Evolutionary conservation across 2,113 vertebrate genomes (phyloP), one percentile per base, ranked within the genome.

Genomic region (Muntiacus reevesi): DNA sequence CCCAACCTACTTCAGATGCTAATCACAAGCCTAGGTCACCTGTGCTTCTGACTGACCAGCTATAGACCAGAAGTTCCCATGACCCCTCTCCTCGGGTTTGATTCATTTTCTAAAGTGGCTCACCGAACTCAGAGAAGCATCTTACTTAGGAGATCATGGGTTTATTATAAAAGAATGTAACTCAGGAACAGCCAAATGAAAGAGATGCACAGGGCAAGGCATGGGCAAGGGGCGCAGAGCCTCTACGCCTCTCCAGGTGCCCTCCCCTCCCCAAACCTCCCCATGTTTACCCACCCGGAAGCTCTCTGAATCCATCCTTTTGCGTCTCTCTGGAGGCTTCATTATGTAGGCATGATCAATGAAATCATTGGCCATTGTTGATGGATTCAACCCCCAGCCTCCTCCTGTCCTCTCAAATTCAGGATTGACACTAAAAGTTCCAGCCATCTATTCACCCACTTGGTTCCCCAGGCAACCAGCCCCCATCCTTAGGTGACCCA

Each of bases 221-320:
- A 33, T 14, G 45, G n/a, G 47, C 1, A 15, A 23, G 64, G 47
- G 54, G 33, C 3, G 1, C 9, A 23, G 60, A 28, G 14, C 19
- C 28, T 52, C n/a, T 27, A 15, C 7, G 40, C 9, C 27, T 52
- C n/a, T 67, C n/a, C 27, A 6, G 50, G 40, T 1, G 6, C 3
- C 23, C 27, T 33, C 0, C 7, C 21, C 50, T 55, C 43, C 87
- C n/a, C 11, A 40, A 3, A 67, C 6, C 47, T 15, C 12, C 50
- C 1, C 4, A 2, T 15, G 19, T 2, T 10, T 43, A 36, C 47
- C 10, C 54, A 14, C 50, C 59, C 0, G 1, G 30, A 87, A n/a
- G 8, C 17, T 81, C 83, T 81, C 81, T 13, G 25, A 81, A 33
- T 40, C 33, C 2, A 0, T 50, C 30, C 15, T 62, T 79, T 17